phyloP scores from a whole-genome alignment of 2,888 invertebrate species.

The Hirudinaria manillensis region DNA sequence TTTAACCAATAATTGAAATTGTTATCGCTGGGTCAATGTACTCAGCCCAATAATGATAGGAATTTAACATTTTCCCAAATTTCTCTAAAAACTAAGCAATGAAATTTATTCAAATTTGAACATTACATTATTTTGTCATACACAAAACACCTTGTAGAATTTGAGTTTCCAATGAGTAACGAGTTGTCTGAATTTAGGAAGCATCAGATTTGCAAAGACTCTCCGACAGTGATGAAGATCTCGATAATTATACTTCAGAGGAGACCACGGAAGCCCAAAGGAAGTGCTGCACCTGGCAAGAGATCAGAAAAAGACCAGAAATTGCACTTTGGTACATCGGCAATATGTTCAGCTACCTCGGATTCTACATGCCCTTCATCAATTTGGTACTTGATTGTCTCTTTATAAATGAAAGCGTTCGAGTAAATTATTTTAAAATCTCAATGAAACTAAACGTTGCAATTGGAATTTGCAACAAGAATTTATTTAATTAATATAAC shows the following conservation, averaged over 20 bases:
- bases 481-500: neutral
- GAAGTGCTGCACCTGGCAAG: constrained; percentile 39
- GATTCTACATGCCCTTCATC: constrained; percentile 46
- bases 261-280: neutral
- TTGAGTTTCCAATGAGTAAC: no score
- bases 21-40: no score
- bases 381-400: constrained; percentile 40
- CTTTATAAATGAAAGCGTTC: neutral
- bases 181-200: neutral
- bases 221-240: constrained; percentile 28
- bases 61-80: no score
- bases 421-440: constrained; percentile 3
- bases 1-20: no score
- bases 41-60: no score
- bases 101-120: neutral
- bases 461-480: no score
- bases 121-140: no score
- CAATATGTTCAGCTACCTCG: constrained; percentile 42
- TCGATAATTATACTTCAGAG: constrained; percentile 12
- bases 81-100: neutral
- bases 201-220: neutral
- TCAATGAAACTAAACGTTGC: no score
- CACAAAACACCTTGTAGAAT: no score
- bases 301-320: constrained; percentile 41
- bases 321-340: constrained; percentile 44